Evolutionary conservation across 1,140 invertebrate species (phyloP).

Genomic region (Apis cerana): DNA sequence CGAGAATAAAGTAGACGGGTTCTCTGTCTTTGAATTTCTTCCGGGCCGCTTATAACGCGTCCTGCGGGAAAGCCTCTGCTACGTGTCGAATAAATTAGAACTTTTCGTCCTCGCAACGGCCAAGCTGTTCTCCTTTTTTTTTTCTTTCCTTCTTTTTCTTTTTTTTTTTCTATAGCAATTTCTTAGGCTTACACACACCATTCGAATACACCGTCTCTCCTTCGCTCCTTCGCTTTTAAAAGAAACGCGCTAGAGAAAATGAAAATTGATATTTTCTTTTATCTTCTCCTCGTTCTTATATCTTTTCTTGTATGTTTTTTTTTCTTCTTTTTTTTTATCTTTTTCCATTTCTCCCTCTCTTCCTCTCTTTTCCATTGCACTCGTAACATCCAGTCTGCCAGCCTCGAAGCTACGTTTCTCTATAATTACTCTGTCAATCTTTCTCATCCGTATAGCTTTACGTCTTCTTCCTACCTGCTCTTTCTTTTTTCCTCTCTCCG

Average conservation of each 20-base stretch:
- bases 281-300: neutral
- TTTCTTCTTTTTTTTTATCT: neutral
- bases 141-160: neutral
- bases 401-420: conserved; percentile 12
- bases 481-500: neutral
- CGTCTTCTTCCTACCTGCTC: neutral
- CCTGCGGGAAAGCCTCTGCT: conserved; percentile 1
- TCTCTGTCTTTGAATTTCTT: conserved; percentile 38
- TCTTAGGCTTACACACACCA: neutral
- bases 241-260: neutral
- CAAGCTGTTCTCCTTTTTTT: neutral
- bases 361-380: neutral
- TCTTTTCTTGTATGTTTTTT: neutral
- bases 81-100: conserved; percentile 41
- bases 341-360: neutral
- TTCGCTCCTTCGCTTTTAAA: neutral
- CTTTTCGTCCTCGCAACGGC: neutral
- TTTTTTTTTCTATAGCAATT: neutral
- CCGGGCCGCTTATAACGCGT: conserved; percentile 26
- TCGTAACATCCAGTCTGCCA: neutral
- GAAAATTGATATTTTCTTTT: conserved; percentile 13
- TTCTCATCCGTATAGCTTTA: neutral
- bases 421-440: conserved; percentile 36
- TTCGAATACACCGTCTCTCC: neutral
- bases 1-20: conserved; percentile 31